A percentile compares a stretch with the other conserved stretches of the same genome.
Conservation (phyloP, 2,888 invertebrate species). For the Bombylius major region DNA sequence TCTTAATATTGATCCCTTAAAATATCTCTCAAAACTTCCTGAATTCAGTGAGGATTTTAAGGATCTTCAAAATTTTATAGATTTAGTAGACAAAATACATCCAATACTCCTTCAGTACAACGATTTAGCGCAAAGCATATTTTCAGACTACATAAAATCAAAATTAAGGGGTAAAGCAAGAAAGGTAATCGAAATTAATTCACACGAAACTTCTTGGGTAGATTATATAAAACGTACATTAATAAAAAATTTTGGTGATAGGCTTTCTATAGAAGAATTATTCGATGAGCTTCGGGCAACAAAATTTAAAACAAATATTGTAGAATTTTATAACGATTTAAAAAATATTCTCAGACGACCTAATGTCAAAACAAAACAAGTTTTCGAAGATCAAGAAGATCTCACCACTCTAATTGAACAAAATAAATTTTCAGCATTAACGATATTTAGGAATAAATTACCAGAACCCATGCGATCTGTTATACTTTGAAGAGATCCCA, state of each 20-base stretch:
- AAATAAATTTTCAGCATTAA: background rate
- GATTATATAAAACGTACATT: background rate
- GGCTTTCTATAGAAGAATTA: slow-evolving; percentile 5
- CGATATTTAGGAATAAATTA: background rate
- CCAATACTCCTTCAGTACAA: background rate
- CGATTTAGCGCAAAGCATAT: background rate
- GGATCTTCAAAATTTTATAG: background rate
- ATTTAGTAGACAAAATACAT: background rate
- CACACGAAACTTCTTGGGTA: background rate
- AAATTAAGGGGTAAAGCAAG: slow-evolving; percentile 4
- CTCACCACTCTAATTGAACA: background rate
- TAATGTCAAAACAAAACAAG: background rate
- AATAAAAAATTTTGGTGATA: slow-evolving; percentile 9
- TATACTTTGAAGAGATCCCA: too few relatives aligned
- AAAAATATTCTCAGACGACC: background rate
- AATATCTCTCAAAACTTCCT: background rate
- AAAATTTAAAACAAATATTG: slow-evolving; percentile 4
- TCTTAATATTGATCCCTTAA: background rate
- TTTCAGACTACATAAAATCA: slow-evolving; percentile 4
- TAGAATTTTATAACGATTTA: slow-evolving; percentile 1
- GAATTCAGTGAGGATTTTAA: background rate
- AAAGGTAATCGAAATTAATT: slow-evolving; percentile 6
- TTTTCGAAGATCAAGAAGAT: background rate
- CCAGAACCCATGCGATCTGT: too few relatives aligned
- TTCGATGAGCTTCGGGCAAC: slow-evolving; percentile 4